Conservation (phyloP, 35 echinoderm and acorn worm genomes). For the Lytechinus pictus region DNA sequence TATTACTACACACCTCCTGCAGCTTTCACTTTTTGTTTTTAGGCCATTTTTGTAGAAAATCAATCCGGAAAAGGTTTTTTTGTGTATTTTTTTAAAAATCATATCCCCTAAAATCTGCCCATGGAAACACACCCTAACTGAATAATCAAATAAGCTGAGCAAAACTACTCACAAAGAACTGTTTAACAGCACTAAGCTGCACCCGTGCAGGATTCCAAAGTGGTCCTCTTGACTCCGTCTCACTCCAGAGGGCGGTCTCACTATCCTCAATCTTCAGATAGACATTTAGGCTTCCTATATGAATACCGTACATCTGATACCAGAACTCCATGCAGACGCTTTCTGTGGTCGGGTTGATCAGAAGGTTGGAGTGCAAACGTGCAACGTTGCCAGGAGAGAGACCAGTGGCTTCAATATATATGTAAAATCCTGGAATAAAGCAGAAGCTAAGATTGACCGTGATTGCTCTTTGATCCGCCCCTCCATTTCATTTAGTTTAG, state of each 20-base stretch:
- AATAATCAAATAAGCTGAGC: too few relatives aligned
- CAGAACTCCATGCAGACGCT: slow-evolving; percentile 82
- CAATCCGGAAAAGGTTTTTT: too few relatives aligned
- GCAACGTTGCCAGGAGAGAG: slow-evolving; percentile 47
- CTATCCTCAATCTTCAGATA: slow-evolving; percentile 25
- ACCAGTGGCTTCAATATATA: slow-evolving; percentile 69
- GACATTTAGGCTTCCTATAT: slow-evolving; percentile 68
- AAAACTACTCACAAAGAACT: neutral
- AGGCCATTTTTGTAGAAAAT: too few relatives aligned
- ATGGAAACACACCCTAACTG: too few relatives aligned
- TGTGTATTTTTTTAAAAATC: too few relatives aligned
- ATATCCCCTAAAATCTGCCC: too few relatives aligned
- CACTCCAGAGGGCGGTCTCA: slow-evolving; percentile 56
- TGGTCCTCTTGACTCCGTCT: slow-evolving; percentile 66
- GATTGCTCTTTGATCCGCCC: too few relatives aligned
- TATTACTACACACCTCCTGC: too few relatives aligned
- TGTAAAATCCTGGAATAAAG: slow-evolving; percentile 66
- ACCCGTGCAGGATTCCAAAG: slow-evolving; percentile 72
- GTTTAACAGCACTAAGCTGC: neutral
- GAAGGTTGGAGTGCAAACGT: slow-evolving; percentile 39
- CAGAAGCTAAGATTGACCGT: too few relatives aligned
- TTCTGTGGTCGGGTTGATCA: neutral
- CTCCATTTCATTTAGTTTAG: too few relatives aligned
- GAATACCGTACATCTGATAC: slow-evolving; percentile 90
- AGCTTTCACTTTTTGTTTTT: too few relatives aligned